Base-by-base conservation (phyloP, 2,797 vertebrate genomes). In the Coregonus sp. region DNA sequence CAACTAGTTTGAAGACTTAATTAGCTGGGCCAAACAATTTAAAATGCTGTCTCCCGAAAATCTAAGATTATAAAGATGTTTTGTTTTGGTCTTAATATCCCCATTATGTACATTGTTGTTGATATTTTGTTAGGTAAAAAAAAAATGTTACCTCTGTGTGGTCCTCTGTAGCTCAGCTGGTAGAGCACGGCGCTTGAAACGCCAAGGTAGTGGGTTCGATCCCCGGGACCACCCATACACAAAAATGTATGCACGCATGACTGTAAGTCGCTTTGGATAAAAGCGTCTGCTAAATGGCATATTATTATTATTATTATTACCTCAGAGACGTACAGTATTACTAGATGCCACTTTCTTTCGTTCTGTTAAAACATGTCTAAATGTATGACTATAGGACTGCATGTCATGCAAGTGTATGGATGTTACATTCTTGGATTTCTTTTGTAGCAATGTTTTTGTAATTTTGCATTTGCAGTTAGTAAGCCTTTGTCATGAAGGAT, bases 381-480 rank as follows among this genome's bases (percentile, higher is more conserved):
- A 35, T 72, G 47, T 52, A 16, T 65, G 59, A 63, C 56, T 7
- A 50, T 29, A 47, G 72, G 50, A 74, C 56, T 47, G 35, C 20
- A 68, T 54, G 16, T 52, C 20, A 51, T 31, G 20, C 52, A 54
- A 6, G 59, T 63, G 18, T 29, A 68, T 68, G 12, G 14, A 68
- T 69, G 33, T 50, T 2, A 68, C 33, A 11, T n/a, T 75, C 1
- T 69, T 51, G 47, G 25, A 52, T 67, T 67, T 47, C 2, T 47
- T 47, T 75, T 66, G 20, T 31, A 31, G 31, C 51, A 56, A 14
- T 51, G 31, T 52, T 70, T 76, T 35, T 37, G 33, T 70, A 69
- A n/a, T 74, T 61, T 29, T 31, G 70, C 50, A 11, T 66, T 69
- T 40, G 47, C 1, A 9, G 40, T 47, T 47, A 47, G 37, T 35